Evolutionary conservation across 2,113 vertebrate genomes (phyloP).

Genomic region (Corvus hawaiiensis): DNA sequence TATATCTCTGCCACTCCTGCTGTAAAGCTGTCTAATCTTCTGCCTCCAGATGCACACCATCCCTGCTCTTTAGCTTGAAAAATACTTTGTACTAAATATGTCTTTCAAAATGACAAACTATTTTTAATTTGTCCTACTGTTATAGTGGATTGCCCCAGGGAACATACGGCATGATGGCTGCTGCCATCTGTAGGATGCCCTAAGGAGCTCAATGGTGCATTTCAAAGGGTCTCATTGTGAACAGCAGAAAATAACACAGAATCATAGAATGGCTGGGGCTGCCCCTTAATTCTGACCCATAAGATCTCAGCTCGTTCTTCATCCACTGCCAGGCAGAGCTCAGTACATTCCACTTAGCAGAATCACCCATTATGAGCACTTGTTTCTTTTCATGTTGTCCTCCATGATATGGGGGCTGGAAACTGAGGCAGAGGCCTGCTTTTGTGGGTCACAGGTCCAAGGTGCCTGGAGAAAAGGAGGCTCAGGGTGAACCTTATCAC

Average conservation of each 20-base stretch:
- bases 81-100: conserved; percentile 51
- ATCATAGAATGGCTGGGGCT: neutral
- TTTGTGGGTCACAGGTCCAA: neutral
- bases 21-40: conserved; percentile 32
- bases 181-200: conserved; percentile 54
- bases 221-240: neutral
- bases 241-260: neutral
- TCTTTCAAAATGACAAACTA: conserved; percentile 62
- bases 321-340: neutral
- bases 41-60: neutral
- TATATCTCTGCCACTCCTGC: neutral
- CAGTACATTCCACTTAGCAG: too few relatives aligned
- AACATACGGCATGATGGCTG: conserved; percentile 14
- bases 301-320: neutral
- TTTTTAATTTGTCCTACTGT: conserved; percentile 62
- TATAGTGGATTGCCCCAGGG: neutral
- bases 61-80: conserved; percentile 14
- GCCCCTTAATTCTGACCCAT: neutral
- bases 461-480: neutral
- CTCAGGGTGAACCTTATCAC: neutral
- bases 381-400: neutral
- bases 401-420: neutral
- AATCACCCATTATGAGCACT: neutral
- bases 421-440: neutral
- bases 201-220: neutral